phyloP scores from a whole-genome alignment of 2,888 invertebrate species.

The Iphiclides podalirius region DNA sequence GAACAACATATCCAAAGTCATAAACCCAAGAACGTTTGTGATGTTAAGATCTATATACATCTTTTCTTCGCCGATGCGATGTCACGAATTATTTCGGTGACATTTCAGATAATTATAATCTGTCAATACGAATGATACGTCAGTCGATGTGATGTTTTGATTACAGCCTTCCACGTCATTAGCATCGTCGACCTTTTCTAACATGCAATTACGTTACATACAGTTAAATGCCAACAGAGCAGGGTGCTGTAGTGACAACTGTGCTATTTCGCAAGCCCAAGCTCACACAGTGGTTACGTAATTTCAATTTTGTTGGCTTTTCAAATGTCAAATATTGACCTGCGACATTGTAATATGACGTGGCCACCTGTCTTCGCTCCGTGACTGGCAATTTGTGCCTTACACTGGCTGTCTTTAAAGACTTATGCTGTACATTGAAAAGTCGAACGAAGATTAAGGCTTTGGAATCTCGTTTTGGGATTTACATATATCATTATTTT shows the following conservation, averaged over 20 bases:
- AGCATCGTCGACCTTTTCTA: constrained; percentile 53
- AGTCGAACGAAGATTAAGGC: too few species aligned
- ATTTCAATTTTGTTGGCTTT: constrained; percentile 47
- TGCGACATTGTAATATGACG: constrained; percentile 47
- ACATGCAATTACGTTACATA: constrained; percentile 51
- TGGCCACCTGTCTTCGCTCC: constrained; percentile 50
- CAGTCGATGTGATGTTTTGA: constrained; percentile 45
- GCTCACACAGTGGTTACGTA: constrained; percentile 46
- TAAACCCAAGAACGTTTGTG: too few species aligned
- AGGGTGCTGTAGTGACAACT: constrained; percentile 47
- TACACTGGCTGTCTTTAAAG: not conserved
- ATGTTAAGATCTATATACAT: too few species aligned
- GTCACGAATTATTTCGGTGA: constrained; percentile 20
- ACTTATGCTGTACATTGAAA: constrained; percentile 28
- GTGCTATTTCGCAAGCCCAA: constrained; percentile 42
- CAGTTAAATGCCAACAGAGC: constrained; percentile 52
- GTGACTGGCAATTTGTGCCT: constrained; percentile 24
- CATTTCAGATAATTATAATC: constrained; percentile 33
- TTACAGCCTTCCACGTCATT: constrained; percentile 40
- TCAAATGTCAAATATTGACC: constrained; percentile 76
- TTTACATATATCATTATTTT: too few species aligned
- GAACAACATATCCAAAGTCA: too few species aligned
- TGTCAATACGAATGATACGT: constrained; percentile 34
- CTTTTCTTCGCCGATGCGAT: too few species aligned
- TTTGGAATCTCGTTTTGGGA: too few species aligned